phyloP scores from a whole-genome alignment of 2,797 vertebrate species.

The Hylomyscus alleni region DNA sequence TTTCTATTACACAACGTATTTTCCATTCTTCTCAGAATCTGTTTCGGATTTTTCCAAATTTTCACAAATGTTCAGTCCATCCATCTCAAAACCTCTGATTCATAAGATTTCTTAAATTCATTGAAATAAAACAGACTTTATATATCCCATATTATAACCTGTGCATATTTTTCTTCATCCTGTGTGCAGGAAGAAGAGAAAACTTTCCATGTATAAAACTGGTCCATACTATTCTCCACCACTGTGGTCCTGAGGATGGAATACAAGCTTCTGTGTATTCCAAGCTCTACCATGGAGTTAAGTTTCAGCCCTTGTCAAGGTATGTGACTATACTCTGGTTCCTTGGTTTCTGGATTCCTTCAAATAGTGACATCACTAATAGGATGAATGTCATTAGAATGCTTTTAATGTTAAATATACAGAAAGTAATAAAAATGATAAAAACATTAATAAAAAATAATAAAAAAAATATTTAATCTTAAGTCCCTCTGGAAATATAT shows the following conservation, averaged over 20 bases:
- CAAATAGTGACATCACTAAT: background rate
- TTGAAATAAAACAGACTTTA: background rate
- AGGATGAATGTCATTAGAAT: background rate
- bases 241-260: background rate
- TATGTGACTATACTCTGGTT: background rate
- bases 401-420: background rate
- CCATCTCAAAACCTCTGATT: background rate
- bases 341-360: background rate
- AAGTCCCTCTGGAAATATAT: slow-evolving; percentile 2
- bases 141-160: background rate
- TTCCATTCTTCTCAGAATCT: background rate
- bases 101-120: slow-evolving; percentile 36
- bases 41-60: slow-evolving; percentile 27
- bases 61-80: slow-evolving; percentile 37
- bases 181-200: background rate
- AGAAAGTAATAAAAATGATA: background rate
- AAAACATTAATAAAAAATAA: background rate
- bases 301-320: background rate
- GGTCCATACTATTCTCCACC: background rate
- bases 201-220: background rate
- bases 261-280: background rate
- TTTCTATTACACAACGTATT: slow-evolving; percentile 41
- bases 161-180: background rate
- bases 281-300: background rate
- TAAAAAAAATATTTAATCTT: background rate